Base-by-base conservation (phyloP, 2,797 vertebrate genomes). In the Coranthus polyacanthus region DNA sequence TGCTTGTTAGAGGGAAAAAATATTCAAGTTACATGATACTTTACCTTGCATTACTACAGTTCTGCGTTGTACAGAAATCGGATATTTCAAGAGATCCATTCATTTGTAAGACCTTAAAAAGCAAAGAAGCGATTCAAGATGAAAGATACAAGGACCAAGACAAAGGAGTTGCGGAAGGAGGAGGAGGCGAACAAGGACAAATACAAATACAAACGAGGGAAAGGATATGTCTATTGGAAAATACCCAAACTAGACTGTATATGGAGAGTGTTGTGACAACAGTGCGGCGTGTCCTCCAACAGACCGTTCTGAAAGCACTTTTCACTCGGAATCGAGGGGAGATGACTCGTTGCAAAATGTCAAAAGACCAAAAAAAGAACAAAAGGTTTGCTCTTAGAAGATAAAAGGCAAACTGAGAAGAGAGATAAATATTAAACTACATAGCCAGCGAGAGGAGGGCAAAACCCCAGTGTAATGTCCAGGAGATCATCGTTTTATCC, bases 341-440 rank as follows among this genome's bases (percentile, higher is more conserved):
- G 6, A 15, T 37, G 60, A 56, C 18, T n/a, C 13, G n/a, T 24
- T 53, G 22, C 22, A 51, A 52, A 68, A 26, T 32, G 16, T 55
- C 39, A 24, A 51, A 66, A 42, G 24, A 29, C 26, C 6, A 29
- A 50, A 13, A 16, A 38, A 32, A 51, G 60, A n/a, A n/a, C n/a
- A 41, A 55, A 26, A 17, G 12, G 20, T 36, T 45, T 51, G 12
- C 50, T 67, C 13, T n/a, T 6, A 15, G 16, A 24, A 16, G 43
- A 43, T 20, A 70, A n/a, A 41, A 18, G n/a, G n/a, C n/a, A 47
- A 61, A 56, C 41, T 39, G 12, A 57, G 53, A 59, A 17, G 37
- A 37, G 17, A 45, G 24, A 44, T 5, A 61, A 72, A 76, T 45
- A 75, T 76, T 68, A 58, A 78, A 69, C 34, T 17, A 36, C 52